Evolutionary conservation across 1,140 invertebrate species (phyloP).

Genomic region (Aphelinus atriplicis): DNA sequence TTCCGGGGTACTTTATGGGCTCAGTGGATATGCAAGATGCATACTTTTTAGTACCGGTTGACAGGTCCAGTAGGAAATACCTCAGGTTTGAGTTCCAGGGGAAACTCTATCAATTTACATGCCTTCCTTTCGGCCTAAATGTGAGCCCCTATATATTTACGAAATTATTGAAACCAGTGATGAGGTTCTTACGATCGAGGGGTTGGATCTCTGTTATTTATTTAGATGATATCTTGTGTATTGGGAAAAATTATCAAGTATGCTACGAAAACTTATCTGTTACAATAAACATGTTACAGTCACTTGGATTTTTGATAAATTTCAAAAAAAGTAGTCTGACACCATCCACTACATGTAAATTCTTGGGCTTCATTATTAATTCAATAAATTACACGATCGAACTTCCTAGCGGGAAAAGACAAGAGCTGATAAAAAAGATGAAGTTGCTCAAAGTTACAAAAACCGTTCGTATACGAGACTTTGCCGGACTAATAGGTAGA

Average conservation of each 20-base stretch:
- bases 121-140: not conserved
- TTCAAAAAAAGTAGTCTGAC: not conserved
- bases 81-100: not conserved
- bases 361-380: slow-evolving; percentile 1
- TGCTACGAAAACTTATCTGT: not conserved
- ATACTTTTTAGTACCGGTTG: not conserved
- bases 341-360: not conserved
- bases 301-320: not conserved
- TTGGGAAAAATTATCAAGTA: not conserved
- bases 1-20: not conserved
- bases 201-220: not conserved
- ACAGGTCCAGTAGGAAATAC: not conserved
- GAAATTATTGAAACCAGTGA: not conserved
- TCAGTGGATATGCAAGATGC: not conserved
- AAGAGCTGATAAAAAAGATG: not conserved
- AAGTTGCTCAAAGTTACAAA: not conserved
- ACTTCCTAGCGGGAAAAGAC: not conserved
- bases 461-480: not conserved
- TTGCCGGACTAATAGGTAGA: not conserved
- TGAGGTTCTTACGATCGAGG: not conserved
- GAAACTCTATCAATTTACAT: not conserved
- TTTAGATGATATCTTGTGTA: slow-evolving; percentile 10
- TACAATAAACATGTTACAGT: not conserved
- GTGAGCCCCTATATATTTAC: slow-evolving; percentile 2
- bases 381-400: not conserved